These are phyloP conservation scores for Drosophila sp. DNA, from an alignment of 1,140 invertebrate species.

Conservation along the genomic window DNA sequence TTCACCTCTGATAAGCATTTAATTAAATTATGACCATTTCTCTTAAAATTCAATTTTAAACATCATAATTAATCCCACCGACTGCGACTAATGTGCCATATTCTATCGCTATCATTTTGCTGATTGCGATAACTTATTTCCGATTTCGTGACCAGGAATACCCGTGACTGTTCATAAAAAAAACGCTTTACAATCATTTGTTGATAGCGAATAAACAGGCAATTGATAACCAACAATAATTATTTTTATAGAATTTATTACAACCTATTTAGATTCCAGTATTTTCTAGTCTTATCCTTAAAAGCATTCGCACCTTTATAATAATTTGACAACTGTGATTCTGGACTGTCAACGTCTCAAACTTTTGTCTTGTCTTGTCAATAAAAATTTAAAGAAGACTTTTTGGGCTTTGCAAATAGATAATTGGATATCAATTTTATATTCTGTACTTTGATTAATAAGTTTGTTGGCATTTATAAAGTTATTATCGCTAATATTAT, in stretches of 20 bases:
- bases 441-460: background rate
- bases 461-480: background rate
- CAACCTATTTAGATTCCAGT: constrained; percentile 2
- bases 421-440: background rate
- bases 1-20: background rate
- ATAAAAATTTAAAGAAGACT: too few species aligned
- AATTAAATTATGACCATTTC: background rate
- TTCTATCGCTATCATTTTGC: background rate
- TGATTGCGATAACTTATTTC: constrained; percentile 25
- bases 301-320: background rate
- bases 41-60: constrained; percentile 9
- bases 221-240: constrained; percentile 11
- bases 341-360: constrained; percentile 4
- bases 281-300: background rate
- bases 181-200: constrained; percentile 3
- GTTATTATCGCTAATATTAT: too few species aligned
- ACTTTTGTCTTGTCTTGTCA: too few species aligned
- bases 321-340: constrained; percentile 9
- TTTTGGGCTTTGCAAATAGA: background rate
- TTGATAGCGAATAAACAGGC: constrained; percentile 20
- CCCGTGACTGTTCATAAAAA: constrained; percentile 6
- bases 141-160: constrained; percentile 24
- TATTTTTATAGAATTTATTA: constrained; percentile 18
- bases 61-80: constrained; percentile 5
- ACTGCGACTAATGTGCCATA: constrained; percentile 18